Evolutionary conservation across 2,888 invertebrate genomes (phyloP), one percentile per base, ranked within the genome.

Genomic region (Heliconius cydno): DNA sequence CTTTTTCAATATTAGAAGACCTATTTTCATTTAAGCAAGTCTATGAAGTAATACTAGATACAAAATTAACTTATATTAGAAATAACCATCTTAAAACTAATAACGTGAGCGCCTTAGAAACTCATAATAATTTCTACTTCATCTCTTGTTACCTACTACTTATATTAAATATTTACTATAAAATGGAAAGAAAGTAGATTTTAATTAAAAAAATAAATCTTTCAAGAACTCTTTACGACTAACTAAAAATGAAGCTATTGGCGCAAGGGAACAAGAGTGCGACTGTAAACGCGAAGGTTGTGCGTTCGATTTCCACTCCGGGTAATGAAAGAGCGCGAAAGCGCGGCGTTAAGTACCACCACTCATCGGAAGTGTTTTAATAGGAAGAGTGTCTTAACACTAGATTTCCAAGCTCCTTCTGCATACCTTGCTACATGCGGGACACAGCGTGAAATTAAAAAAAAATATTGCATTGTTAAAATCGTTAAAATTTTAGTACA

Each of bases 11-110:
- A 73, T 73, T 34, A 34, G 34, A 13, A 73, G 30, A 60, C n/a
- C n/a, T 57, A n/a, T 57, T 60, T 57, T 63, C 25, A 10, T 41
- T 73, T n/a, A 57, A 57, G 25, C 7, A 65, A 74, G 9, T 75
- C 38, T 63, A 15, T 19, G 25, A 15, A 19, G 5, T 46, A 28
- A 30, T 41, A 41, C 65, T 46, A 41, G 46, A 46, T 28, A 75
- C 41, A 66, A 75, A 28, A 75, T 75, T 46, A 66, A 66, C 38
- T 63, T 65, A 46, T 75, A 65, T 65, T 65, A 65, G 5, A 25
- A 65, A 75, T 65, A 73, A 73, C 52, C 57, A n/a, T 57, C 60
- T 75, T 41, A 38, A 75, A 75, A 75, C 65, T 75, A 65, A 75
- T 75, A 75, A 25, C 65, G 28, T 28, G 41, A 75, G 28, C 63